Base-by-base conservation (phyloP, 2,888 invertebrate genomes). In the Scrobipalpa costella region DNA sequence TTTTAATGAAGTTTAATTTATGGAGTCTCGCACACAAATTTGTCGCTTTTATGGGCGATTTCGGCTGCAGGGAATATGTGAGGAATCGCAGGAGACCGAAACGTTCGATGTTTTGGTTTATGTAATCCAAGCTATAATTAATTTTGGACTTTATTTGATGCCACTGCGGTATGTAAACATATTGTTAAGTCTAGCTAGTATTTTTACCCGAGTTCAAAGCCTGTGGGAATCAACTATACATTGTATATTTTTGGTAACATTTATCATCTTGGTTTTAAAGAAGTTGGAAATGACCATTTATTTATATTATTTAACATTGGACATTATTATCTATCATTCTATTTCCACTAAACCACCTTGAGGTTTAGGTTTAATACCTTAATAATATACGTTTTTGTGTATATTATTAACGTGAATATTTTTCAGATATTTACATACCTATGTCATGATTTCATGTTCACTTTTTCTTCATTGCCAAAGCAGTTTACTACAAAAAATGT, bases 1-100 rank as follows among this genome's bases (percentile, higher is more conserved):
- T 84, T 85, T 86, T 87, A 87, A 88, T 86, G 85, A 85, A 86
- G 75, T 78, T 82, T 81, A 85, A 87, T 86, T 86, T 86, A 87
- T 85, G 79, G 76, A 79, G 76, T 71, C 72, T 70, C 74, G 73
- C 70, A 74, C 77, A 83, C 81, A 78, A 83, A 86, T 86, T 85
- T 85, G 88, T 86, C 85, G 83, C 80, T 78, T 85, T 86, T 83
- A 86, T 77, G 76, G 79, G 71, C 76, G 77, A 66, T 78, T 82
- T 73, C 73, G 76, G 76, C 73, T 78, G 76, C 73, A 72, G 75
- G 74, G 76, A 75, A 76, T 78, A 81, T 82, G 77, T 76, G 72
- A 71, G 76, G 83, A 77, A 77, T 79, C 73, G 72, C 74, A 71
- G 74, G 63, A 71, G 75, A 70, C 70, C 68, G 70, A 63, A 74